These are phyloP conservation scores for Alethe castanea DNA, from an alignment of 2,113 vertebrate genomes.

Conservation along the genomic window DNA sequence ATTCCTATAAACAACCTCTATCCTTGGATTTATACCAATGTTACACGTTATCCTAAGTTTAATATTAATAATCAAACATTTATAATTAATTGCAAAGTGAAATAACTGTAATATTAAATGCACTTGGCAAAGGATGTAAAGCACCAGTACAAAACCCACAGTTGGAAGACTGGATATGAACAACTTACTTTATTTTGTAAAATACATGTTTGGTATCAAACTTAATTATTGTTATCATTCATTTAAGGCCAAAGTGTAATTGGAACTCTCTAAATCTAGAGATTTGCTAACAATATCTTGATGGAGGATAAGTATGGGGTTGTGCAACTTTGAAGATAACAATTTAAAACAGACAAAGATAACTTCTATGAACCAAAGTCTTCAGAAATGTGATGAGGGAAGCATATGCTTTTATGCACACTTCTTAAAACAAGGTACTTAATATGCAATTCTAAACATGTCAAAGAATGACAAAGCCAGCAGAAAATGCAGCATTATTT, in stretches of 20 bases:
- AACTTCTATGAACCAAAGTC: neutral
- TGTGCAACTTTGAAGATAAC: neutral
- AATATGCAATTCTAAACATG: neutral
- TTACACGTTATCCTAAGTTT: neutral
- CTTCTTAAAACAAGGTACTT: neutral
- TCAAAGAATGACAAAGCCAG: neutral
- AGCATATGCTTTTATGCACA: neutral
- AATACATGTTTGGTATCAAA: neutral
- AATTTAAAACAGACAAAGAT: neutral
- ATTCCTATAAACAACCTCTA: neutral
- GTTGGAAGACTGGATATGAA: neutral
- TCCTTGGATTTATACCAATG: neutral
- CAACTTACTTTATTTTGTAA: neutral
- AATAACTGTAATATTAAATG: neutral
- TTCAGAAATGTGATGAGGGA: neutral
- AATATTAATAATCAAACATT: neutral
- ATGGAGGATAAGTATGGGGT: neutral
- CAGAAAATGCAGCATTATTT: conserved; percentile 10
- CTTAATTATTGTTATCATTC: neutral
- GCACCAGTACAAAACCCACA: neutral
- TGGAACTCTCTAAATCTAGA: neutral
- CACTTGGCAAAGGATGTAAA: neutral
- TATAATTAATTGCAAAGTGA: neutral
- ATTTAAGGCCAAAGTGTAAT: neutral
- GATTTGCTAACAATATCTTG: neutral